These are phyloP conservation scores for Coecobrya sp. DNA, from an alignment of 2,888 invertebrate species.

Conservation along the genomic window DNA sequence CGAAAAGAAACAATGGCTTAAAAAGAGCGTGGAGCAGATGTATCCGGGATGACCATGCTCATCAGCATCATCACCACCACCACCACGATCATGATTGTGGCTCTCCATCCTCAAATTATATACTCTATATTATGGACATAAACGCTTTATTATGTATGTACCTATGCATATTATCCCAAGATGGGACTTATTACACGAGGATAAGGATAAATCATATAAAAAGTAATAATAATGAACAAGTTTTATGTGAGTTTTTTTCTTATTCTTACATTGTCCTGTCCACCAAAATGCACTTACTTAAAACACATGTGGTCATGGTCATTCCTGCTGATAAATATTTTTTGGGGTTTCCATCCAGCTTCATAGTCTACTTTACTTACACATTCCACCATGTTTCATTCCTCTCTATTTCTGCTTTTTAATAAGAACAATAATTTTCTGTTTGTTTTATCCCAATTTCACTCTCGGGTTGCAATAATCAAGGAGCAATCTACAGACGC, in stretches of 20 bases:
- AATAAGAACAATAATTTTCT: background rate
- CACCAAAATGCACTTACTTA: constrained; percentile 4
- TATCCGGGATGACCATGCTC: constrained; percentile 75
- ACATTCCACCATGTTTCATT: background rate
- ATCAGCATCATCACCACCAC: background rate
- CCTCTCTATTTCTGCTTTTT: background rate
- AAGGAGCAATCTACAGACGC: constrained; percentile 10
- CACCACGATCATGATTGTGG: background rate
- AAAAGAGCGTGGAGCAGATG: constrained; percentile 41
- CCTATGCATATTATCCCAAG: background rate
- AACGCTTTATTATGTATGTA: background rate
- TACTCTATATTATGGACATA: background rate
- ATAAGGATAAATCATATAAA: constrained; percentile 55
- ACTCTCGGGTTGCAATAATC: background rate
- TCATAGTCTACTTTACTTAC: constrained; percentile 30
- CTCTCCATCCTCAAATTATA: background rate
- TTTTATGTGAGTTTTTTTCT: constrained; percentile 62
- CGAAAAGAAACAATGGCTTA: constrained; percentile 5
- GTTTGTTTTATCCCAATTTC: background rate
- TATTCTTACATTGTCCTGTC: constrained; percentile 52
- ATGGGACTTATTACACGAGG: background rate
- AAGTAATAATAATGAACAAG: constrained; percentile 74
- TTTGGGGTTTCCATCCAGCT: constrained; percentile 61
- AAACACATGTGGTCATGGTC: constrained; percentile 61
- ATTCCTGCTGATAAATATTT: constrained; percentile 57